phyloP scores from a whole-genome alignment of 2,113 vertebrate species.

The Sorex araneus region DNA sequence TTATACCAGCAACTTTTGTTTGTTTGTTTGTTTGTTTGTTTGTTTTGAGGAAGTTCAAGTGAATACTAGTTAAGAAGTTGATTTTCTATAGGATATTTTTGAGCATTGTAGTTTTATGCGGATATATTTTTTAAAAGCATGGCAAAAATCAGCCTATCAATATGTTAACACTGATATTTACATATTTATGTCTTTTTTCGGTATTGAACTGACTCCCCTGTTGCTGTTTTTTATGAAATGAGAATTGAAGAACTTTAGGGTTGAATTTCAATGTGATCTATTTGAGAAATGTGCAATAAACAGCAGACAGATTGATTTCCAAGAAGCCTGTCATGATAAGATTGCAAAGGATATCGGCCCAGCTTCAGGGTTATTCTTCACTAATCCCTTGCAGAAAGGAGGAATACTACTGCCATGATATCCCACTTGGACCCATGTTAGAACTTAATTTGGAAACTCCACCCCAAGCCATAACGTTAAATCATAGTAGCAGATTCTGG shows the following conservation, averaged over 20 bases:
- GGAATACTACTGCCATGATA: slow-evolving; percentile 22
- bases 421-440: slow-evolving; percentile 61
- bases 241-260: slow-evolving; percentile 72
- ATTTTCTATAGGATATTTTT: slow-evolving; percentile 52
- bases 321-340: slow-evolving; percentile 80
- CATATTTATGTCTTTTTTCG: slow-evolving; percentile 76
- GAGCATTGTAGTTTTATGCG: slow-evolving; percentile 57
- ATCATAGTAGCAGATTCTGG: slow-evolving; percentile 51
- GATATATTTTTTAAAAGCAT: slow-evolving; percentile 47
- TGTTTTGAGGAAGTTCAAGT: slow-evolving; percentile 43
- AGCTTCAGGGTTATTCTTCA: slow-evolving; percentile 63
- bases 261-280: slow-evolving; percentile 77
- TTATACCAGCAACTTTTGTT: slow-evolving; percentile 16
- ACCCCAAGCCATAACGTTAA: no score
- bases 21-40: not conserved
- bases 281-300: slow-evolving; percentile 77
- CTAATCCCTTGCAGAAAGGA: slow-evolving; percentile 57
- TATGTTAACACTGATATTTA: slow-evolving; percentile 69
- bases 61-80: slow-evolving; percentile 61
- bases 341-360: slow-evolving; percentile 63
- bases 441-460: not conserved
- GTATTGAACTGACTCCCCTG: slow-evolving; percentile 63
- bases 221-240: slow-evolving; percentile 64
- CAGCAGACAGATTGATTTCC: slow-evolving; percentile 81
- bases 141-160: slow-evolving; percentile 54